Conservation (phyloP, 1,140 invertebrate genomes). For the Drosophila kepulauana region DNA sequence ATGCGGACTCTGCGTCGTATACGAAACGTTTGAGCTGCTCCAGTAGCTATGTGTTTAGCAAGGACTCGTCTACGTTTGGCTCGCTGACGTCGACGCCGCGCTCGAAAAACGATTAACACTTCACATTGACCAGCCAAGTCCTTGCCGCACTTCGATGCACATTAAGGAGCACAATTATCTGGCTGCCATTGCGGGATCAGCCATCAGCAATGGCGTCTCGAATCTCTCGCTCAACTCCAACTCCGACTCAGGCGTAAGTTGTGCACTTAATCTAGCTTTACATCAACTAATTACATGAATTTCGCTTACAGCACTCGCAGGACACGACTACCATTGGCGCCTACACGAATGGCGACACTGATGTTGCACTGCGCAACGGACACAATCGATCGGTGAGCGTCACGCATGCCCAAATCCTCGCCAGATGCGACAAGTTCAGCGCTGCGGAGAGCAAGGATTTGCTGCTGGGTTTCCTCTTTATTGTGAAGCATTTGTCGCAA, state of each 20-base stretch:
- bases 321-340: slow-evolving; percentile 87
- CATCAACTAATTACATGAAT: background rate
- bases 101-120: slow-evolving; percentile 86
- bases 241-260: slow-evolving; percentile 75
- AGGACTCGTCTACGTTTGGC: slow-evolving; percentile 78
- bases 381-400: slow-evolving; percentile 86
- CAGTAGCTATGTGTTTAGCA: slow-evolving; percentile 85
- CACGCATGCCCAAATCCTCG: slow-evolving; percentile 86
- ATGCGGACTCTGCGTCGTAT: slow-evolving; percentile 83
- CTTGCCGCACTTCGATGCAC: slow-evolving; percentile 86
- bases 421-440: slow-evolving; percentile 91
- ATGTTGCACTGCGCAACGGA: slow-evolving; percentile 75
- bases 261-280: background rate
- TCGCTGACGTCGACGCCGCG: slow-evolving; percentile 85
- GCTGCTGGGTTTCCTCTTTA: slow-evolving; percentile 95
- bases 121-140: slow-evolving; percentile 87
- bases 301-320: slow-evolving; percentile 85
- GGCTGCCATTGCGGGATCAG: slow-evolving; percentile 91
- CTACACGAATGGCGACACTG: slow-evolving; percentile 72
- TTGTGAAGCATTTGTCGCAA: slow-evolving; percentile 95
- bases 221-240: slow-evolving; percentile 85
- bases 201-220: slow-evolving; percentile 87
- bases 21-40: slow-evolving; percentile 86
- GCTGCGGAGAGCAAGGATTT: slow-evolving; percentile 89
- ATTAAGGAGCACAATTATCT: slow-evolving; percentile 91